Evolutionary conservation across 2,888 invertebrate species (phyloP), one percentile per base, ranked within the genome.

Genomic region (Scrobipalpa atriplicella): DNA sequence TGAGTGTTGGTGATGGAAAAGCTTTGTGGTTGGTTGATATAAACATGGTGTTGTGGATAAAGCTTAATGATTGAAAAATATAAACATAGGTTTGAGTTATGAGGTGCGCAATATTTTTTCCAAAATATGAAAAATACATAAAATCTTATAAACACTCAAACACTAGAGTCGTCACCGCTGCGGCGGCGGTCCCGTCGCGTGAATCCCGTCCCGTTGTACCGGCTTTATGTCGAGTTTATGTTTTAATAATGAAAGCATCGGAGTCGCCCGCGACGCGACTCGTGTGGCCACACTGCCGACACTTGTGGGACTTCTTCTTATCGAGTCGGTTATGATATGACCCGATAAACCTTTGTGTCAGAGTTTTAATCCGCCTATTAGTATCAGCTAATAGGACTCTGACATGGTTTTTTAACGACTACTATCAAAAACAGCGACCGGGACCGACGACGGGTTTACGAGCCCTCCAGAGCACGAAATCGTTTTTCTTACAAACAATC

Each of bases 241-340:
- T 82, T 85, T 86, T 85, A 84, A 84, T 86, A 84, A 86, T 86
- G 80, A 81, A 78, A 78, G 82, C 80, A 81, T 82, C 21, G 10
- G 19, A 56, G 21, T 56, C 9, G 21, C 21, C 21, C 21, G 19
- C 41, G 11, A 5, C 13, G 54, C 10, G 21, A 21, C 21, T 19
- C 21, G 21, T 19, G 29, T 21, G 21, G 11, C 54, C 54, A 56
- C 29, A 29, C 47, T 0, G 3, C 7, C n/a, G 1, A 47, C 47
- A 47, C n/a, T 16, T 47, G n/a, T n/a, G 6, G 47, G 47, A 47
- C n/a, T n/a, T n/a, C 3, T n/a, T n/a, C 8, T 16, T 3, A 47
- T 80, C 9, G 9, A 7, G 18, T n/a, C 1, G 51, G 16, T 54
- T 54, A 9, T 7, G 18, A 54, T 18, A 54, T 21, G 1, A 19